Evolutionary conservation across 2,113 vertebrate species (phyloP).

Genomic region (Corythaixoides concolor): DNA sequence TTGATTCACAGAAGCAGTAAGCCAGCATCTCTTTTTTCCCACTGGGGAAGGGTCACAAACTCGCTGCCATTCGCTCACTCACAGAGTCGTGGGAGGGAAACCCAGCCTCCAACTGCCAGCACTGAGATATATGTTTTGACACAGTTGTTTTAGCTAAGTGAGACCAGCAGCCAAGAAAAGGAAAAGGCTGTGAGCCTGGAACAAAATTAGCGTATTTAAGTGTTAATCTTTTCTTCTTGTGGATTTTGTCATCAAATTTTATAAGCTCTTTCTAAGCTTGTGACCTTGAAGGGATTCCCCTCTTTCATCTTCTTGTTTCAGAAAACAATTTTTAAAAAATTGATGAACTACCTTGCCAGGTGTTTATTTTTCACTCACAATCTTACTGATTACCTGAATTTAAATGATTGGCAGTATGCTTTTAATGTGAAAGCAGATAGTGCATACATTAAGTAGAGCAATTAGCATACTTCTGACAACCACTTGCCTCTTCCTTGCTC

Average conservation of each 20-base stretch:
- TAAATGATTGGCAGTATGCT: background rate
- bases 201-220: background rate
- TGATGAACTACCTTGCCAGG: background rate
- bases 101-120: background rate
- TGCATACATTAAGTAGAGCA: background rate
- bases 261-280: background rate
- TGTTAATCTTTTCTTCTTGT: background rate
- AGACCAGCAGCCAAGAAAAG: background rate
- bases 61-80: rapidly evolving
- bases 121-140: background rate
- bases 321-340: background rate
- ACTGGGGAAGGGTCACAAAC: background rate
- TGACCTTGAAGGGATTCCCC: background rate
- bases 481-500: background rate
- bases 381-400: background rate
- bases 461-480: slow-evolving; percentile 7
- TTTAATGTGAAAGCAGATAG: background rate
- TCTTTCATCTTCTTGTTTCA: background rate
- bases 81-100: background rate
- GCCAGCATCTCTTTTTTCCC: background rate
- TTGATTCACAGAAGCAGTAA: background rate
- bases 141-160: background rate
- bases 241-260: background rate
- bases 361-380: background rate
- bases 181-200: background rate